These are phyloP conservation scores for Thecophora atra DNA, from an alignment of 2,888 invertebrate genomes.

Conservation along the genomic window DNA sequence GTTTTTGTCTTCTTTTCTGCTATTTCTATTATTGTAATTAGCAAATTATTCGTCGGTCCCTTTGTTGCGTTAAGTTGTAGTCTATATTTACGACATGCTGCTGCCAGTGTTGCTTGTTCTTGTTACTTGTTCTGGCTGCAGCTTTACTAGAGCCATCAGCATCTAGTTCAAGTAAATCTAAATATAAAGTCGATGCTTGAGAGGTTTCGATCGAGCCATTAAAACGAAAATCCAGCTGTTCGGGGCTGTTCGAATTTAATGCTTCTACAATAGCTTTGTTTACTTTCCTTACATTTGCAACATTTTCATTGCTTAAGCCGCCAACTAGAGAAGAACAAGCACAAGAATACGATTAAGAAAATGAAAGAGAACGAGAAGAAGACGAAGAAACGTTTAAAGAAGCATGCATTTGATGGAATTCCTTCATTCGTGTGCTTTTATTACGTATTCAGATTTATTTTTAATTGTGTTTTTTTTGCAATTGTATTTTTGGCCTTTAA, in stretches of 20 bases:
- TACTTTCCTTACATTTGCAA: not conserved
- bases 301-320: not conserved
- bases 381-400: too few relatives aligned
- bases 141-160: not conserved
- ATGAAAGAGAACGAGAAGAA: too few relatives aligned
- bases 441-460: not conserved
- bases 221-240: conserved; percentile 15
- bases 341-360: too few relatives aligned
- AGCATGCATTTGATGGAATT: not conserved
- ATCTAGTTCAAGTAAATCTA: conserved; percentile 35
- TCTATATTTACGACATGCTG: not conserved
- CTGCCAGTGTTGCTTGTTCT: too few relatives aligned
- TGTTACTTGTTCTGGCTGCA: not conserved
- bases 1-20: not conserved
- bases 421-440: not conserved
- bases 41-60: conserved; percentile 10
- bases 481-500: not conserved
- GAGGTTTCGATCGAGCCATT: conserved; percentile 13
- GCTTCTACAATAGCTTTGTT: not conserved
- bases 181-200: conserved; percentile 14
- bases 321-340: not conserved
- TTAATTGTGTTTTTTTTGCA: not conserved
- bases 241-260: not conserved
- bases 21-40: not conserved
- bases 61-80: not conserved